A percentile compares a stretch with the other conserved stretches of the same genome.
Evolutionary conservation across 1,140 invertebrate species (phyloP).

Genomic region (Spodoptera litura): DNA sequence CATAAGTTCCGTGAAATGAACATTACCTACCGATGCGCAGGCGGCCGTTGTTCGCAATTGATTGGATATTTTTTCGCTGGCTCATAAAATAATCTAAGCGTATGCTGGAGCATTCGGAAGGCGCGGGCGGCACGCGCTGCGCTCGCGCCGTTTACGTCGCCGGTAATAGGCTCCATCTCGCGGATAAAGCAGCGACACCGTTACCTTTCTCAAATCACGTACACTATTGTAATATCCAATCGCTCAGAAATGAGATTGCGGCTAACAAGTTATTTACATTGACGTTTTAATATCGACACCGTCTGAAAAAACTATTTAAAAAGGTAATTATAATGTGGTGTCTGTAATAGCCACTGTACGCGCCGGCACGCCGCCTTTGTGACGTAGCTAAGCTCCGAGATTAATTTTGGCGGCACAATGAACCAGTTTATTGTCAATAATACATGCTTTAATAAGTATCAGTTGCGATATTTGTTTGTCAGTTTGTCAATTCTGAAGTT

Average conservation of each 20-base stretch:
- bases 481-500: constrained; percentile 76
- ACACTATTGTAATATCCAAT: constrained; percentile 86
- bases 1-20: constrained; percentile 53
- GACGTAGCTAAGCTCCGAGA: constrained; percentile 81
- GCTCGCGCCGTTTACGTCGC: constrained; percentile 55
- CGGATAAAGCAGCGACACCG: constrained; percentile 83
- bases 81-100: constrained; percentile 58
- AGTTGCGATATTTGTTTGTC: constrained; percentile 78
- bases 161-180: constrained; percentile 79
- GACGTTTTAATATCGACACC: constrained; percentile 84
- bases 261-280: constrained; percentile 86
- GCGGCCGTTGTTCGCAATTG: constrained; percentile 38
- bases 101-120: constrained; percentile 26
- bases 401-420: constrained; percentile 84
- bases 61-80: constrained; percentile 58
- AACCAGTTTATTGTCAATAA: constrained; percentile 78
- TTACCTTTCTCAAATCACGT: constrained; percentile 85
- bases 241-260: constrained; percentile 85
- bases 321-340: constrained; percentile 84
- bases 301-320: constrained; percentile 84
- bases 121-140: constrained; percentile 59
- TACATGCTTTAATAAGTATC: constrained; percentile 77
- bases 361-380: constrained; percentile 80
- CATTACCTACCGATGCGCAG: constrained; percentile 35
- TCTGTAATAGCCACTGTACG: constrained; percentile 81